Evolutionary conservation across 2,888 invertebrate species (phyloP).

Genomic region (Dynastes maya): DNA sequence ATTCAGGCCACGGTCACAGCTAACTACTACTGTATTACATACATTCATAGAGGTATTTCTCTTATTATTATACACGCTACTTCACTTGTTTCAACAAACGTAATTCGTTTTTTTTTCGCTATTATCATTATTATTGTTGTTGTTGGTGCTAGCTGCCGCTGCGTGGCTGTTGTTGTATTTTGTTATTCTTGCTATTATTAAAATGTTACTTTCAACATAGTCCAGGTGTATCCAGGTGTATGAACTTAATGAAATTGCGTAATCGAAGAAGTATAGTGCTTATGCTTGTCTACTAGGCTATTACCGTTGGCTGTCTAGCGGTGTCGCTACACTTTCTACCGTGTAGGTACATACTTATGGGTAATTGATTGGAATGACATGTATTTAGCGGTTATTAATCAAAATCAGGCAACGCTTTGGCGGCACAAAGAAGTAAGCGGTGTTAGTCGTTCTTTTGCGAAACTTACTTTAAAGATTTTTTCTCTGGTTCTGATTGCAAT

Average conservation of each 20-base stretch:
- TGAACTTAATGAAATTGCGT: constrained; percentile 48
- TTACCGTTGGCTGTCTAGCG: constrained; percentile 11
- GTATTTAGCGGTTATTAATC: constrained; percentile 33
- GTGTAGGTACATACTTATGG: neutral
- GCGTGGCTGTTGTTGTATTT: constrained; percentile 24
- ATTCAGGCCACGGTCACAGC: constrained; percentile 49
- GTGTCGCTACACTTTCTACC: constrained; percentile 16
- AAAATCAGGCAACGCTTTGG: constrained; percentile 10
- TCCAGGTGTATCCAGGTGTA: constrained; percentile 57
- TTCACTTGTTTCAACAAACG: constrained; percentile 35
- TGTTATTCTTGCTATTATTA: constrained; percentile 27
- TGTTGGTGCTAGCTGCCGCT: constrained; percentile 23
- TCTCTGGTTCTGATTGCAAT: too few relatives aligned
- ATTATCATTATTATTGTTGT: constrained; percentile 29
- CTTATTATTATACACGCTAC: constrained; percentile 27
- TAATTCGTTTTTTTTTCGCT: constrained; percentile 43
- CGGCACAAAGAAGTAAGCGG: too few relatives aligned
- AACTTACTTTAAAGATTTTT: too few relatives aligned
- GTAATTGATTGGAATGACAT: constrained; percentile 23
- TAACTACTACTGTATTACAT: constrained; percentile 18
- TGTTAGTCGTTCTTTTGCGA: too few relatives aligned
- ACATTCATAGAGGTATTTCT: constrained; percentile 5
- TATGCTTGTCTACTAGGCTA: neutral
- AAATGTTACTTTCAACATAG: constrained; percentile 57
- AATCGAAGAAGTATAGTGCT: constrained; percentile 28